Evolutionary conservation across 2,888 invertebrate species (phyloP).

Genomic region (Euspilapteryx auroguttella): DNA sequence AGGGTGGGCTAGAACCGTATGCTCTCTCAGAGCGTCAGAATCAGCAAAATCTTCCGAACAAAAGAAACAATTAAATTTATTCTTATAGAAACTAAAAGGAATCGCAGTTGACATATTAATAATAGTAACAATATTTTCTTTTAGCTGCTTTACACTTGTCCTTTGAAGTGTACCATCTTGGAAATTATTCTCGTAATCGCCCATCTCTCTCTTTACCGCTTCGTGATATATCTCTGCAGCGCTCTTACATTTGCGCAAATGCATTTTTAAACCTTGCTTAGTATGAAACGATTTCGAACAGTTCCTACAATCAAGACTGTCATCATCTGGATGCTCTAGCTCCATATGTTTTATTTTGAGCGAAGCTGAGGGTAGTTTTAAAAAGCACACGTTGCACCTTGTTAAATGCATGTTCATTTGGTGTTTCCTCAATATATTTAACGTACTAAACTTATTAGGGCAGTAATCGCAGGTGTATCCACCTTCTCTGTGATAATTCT

Average conservation of each 20-base stretch:
- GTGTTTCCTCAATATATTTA: conserved; percentile 5
- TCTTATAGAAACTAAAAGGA: conserved; percentile 49
- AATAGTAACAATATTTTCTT: conserved; percentile 39
- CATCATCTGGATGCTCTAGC: neutral
- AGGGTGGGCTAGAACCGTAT: conserved; percentile 37
- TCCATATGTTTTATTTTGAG: neutral
- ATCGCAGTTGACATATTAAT: conserved; percentile 51
- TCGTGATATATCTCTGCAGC: conserved; percentile 22
- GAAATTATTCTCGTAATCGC: conserved; percentile 23
- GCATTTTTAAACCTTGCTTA: conserved; percentile 43
- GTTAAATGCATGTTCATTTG: conserved; percentile 4
- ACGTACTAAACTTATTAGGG: neutral
- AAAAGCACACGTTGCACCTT: conserved; percentile 1
- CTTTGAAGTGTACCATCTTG: conserved; percentile 21
- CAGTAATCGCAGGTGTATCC: conserved; percentile 1
- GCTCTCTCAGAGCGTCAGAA: conserved; percentile 38
- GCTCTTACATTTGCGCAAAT: conserved; percentile 34
- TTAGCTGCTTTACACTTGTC: conserved; percentile 41
- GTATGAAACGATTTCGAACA: conserved; percentile 45
- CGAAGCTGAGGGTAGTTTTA: neutral
- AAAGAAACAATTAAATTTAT: conserved; percentile 49
- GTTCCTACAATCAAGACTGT: conserved; percentile 23
- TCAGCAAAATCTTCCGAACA: conserved; percentile 47
- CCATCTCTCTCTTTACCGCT: conserved; percentile 32
- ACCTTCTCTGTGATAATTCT: neutral